Conservation (phyloP, 2,888 invertebrate genomes). For the Nemapogon koenigi region DNA sequence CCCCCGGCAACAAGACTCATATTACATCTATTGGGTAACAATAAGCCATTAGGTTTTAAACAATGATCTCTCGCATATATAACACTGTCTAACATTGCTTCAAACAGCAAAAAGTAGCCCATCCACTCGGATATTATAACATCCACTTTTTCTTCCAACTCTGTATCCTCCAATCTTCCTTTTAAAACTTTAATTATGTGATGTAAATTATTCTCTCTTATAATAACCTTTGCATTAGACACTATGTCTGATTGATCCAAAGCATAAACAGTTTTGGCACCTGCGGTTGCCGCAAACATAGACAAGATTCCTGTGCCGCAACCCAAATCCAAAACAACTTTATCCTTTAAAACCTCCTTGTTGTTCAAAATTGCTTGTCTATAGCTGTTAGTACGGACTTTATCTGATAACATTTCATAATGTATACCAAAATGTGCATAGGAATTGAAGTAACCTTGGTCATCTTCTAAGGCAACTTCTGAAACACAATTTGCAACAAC, state of each 20-base stretch:
- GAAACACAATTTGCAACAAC: conserved; percentile 38
- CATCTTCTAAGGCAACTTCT: conserved; percentile 66
- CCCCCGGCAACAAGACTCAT: conserved; percentile 82
- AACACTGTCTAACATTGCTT: conserved; percentile 96
- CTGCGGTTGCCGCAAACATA: conserved; percentile 97
- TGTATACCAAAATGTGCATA: conserved; percentile 94
- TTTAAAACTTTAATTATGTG: conserved; percentile 79
- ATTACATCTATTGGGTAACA: conserved; percentile 86
- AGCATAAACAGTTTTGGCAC: conserved; percentile 88
- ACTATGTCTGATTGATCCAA: conserved; percentile 97
- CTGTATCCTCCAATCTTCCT: conserved; percentile 85
- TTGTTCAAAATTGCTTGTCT: conserved; percentile 83
- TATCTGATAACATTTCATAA: conserved; percentile 92
- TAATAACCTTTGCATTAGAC: conserved; percentile 94
- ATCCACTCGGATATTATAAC: conserved; percentile 98
- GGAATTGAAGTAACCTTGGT: conserved; percentile 80
- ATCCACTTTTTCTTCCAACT: conserved; percentile 82
- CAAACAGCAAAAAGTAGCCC: conserved; percentile 96
- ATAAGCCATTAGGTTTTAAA: conserved; percentile 75
- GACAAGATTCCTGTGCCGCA: conserved; percentile 98
- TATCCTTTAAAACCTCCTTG: conserved; percentile 70
- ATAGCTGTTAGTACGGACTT: conserved; percentile 86
- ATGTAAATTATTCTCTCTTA: conserved; percentile 81
- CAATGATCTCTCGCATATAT: conserved; percentile 86
- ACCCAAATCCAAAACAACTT: conserved; percentile 92